These are phyloP conservation scores for Odobenus rosmarus DNA, from an alignment of 2,113 vertebrate species.

Conservation along the genomic window DNA sequence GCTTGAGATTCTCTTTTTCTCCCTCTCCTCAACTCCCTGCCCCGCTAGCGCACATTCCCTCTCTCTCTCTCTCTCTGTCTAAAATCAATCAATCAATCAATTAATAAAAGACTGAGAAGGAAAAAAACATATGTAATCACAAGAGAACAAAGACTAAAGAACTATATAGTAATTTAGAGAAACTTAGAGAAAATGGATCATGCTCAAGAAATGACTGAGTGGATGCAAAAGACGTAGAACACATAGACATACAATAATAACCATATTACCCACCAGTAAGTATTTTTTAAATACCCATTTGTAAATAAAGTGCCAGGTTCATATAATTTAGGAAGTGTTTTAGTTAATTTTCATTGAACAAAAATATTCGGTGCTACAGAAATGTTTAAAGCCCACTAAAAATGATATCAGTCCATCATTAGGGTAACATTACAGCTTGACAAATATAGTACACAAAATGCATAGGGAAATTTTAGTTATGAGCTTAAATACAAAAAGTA, in stretches of 20 bases:
- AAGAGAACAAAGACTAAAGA: neutral
- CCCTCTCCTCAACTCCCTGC: neutral
- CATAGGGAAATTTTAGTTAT: neutral
- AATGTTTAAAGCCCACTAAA: neutral
- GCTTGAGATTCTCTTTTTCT: neutral
- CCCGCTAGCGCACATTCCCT: neutral
- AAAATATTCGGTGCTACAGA: neutral
- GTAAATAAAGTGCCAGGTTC: neutral
- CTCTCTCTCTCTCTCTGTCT: too few species aligned
- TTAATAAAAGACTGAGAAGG: neutral
- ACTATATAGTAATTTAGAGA: neutral
- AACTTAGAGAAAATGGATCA: neutral
- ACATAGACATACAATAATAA: neutral
- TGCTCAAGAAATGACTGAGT: neutral
- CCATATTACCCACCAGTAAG: neutral
- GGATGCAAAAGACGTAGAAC: neutral
- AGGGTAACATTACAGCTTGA: neutral
- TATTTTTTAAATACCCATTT: neutral
- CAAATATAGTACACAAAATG: neutral
- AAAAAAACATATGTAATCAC: neutral
- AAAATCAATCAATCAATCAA: too few species aligned
- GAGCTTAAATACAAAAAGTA: neutral
- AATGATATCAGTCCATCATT: neutral
- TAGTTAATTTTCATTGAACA: neutral
- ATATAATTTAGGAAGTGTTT: neutral